Evolutionary conservation across 2,888 invertebrate genomes (phyloP).

Genomic region (Lithosia quadra): DNA sequence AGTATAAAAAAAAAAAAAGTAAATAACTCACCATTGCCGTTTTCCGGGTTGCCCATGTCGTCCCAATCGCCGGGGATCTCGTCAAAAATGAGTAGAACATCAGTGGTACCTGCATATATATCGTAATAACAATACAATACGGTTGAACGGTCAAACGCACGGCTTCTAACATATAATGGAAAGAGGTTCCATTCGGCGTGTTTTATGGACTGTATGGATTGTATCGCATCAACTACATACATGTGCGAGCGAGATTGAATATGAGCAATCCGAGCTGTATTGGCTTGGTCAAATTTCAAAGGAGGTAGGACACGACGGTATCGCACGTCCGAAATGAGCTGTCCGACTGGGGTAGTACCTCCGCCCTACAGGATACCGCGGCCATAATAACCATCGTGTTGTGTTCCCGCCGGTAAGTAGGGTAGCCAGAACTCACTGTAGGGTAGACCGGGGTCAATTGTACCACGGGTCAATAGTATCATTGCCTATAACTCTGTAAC

Average conservation of each 20-base stretch:
- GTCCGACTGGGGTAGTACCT: too few relatives aligned
- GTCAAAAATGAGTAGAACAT: conserved; percentile 59
- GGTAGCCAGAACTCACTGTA: too few relatives aligned
- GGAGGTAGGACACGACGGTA: too few relatives aligned
- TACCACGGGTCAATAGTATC: too few relatives aligned
- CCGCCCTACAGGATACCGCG: too few relatives aligned
- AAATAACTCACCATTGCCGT: conserved; percentile 54
- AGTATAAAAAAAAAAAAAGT: background rate
- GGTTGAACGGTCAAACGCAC: conserved; percentile 66
- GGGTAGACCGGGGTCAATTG: too few relatives aligned
- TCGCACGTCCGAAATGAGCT: too few relatives aligned
- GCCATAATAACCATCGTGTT: too few relatives aligned
- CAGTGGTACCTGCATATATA: conserved; percentile 68
- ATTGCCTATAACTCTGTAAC: too few relatives aligned
- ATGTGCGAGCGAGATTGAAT: background rate
- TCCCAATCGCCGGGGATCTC: conserved; percentile 47
- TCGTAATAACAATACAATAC: conserved; percentile 59
- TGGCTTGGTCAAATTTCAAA: too few relatives aligned
- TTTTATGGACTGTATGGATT: conserved; percentile 36
- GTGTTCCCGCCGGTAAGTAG: too few relatives aligned
- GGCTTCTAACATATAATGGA: conserved; percentile 69
- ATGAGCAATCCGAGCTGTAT: background rate
- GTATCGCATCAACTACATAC: background rate
- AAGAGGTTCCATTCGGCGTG: conserved; percentile 49
- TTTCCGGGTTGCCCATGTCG: conserved; percentile 63